Evolutionary conservation across 2,797 vertebrate species (phyloP), one percentile per base, ranked within the genome.

Genomic region (Ptychadena robeensis): DNA sequence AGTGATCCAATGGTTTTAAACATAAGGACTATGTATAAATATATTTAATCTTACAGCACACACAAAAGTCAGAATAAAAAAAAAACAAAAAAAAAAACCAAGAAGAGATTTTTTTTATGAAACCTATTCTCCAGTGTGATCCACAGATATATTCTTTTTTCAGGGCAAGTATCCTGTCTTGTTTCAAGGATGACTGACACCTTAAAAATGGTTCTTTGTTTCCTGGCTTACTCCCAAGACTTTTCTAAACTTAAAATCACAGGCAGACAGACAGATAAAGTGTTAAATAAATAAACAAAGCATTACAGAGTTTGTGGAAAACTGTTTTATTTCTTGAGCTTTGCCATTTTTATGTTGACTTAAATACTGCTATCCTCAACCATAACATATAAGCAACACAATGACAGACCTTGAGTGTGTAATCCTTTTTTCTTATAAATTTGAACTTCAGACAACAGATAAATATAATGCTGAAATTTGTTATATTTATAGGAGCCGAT

Each of bases 251-350:
- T 27, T 3, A 64, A 71, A 82, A 70, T 76, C 81, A 69, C 63
- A 75, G 40, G 72, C 35, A 63, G 44, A 61, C 6, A 66, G 31
- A 75, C 32, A 74, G 8, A 74, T 67, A 69, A 68, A 53, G 71
- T 75, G 64, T 74, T 68, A 75, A 64, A 81, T 73, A 81, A 81
- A 74, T 67, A 81, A 76, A 59, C 72, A 73, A 25, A 68, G 72
- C 25, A 28, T 18, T 35, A 35, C 35, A 76, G 27, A 64, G 53
- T 28, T 63, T 75, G 34, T 34, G 53, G 61, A 7, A 31, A 35
- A 28, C 10, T 61, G 57, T 73, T 48, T 77, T 53, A 53, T 65
- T 76, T 67, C 44, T 22, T n/a, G 38, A 67, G 53, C 48, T 14
- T 7, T 65, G 40, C 18, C 59, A 25, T 61, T 61, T 82, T 69